Percentiles rank a stretch among this genome's conserved stretches.
These are phyloP conservation scores for Agriopis aurantiaria DNA, from an alignment of 2,888 invertebrate species.

Conservation along the genomic window DNA sequence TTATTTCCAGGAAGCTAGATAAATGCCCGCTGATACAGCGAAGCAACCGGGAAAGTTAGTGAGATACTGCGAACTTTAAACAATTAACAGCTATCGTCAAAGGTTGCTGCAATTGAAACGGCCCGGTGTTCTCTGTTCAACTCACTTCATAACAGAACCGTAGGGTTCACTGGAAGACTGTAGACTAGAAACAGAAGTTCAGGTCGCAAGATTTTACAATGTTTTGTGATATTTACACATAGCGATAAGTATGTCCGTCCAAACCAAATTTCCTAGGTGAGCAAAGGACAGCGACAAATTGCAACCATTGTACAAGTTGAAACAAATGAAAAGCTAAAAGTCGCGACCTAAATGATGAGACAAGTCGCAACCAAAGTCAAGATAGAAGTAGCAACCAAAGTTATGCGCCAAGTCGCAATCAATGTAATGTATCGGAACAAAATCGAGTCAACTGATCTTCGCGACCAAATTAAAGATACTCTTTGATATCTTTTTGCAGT, in stretches of 20 bases:
- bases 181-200: not conserved
- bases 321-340: too few relatives aligned
- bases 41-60: slow-evolving; percentile 28
- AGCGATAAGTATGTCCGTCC: not conserved
- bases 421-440: too few relatives aligned
- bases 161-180: slow-evolving; percentile 40
- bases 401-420: too few relatives aligned
- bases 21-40: slow-evolving; percentile 20
- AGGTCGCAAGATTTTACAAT: not conserved
- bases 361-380: too few relatives aligned
- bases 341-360: too few relatives aligned
- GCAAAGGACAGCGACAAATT: too few relatives aligned
- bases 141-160: slow-evolving; percentile 69
- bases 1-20: slow-evolving; percentile 25
- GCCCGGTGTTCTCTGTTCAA: slow-evolving; percentile 52
- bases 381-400: too few relatives aligned
- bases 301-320: too few relatives aligned
- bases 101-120: slow-evolving; percentile 62
- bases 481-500: too few relatives aligned
- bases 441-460: too few relatives aligned
- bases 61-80: slow-evolving; percentile 42
- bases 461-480: too few relatives aligned
- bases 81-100: slow-evolving; percentile 61
- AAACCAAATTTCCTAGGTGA: too few relatives aligned
- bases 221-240: not conserved